Evolutionary conservation across 2,113 vertebrate species (phyloP), one percentile per base, ranked within the genome.

Genomic region (Catharus minimus): DNA sequence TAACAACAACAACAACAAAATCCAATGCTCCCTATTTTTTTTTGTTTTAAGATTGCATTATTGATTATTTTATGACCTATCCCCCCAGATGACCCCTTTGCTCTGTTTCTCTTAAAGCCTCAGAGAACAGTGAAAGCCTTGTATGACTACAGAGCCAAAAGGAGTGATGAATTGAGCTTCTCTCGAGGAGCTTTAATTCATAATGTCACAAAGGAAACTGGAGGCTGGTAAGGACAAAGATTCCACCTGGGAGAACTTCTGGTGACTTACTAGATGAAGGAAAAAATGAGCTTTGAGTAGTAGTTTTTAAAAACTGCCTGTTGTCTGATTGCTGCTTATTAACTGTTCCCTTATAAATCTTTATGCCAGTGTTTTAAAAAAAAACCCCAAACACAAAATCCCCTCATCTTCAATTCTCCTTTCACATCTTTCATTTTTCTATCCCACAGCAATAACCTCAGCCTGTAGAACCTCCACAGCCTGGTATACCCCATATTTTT

Each of bases 121-220:
- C 97, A 98, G 86, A 98, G 97, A 90, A 99, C 98, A 3, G 99
- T 99, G 68, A 98, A 96, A 91, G 98, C 99, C 27, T 69, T 99
- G 52, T 99, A 99, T 57, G 97, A 98, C 95, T 99, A 99, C 97
- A 97, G 96, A 94, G 98, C 99, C 55, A 97, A 93, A 94, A 97
- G 95, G 67, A 55, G 95, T 2, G 99, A 99, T 65, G 99, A 99
- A 95, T 94, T 99, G 92, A 98, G 92, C 95, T 99, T 99, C 95
- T 97, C 79, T 90, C 98, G 98, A 20, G 99, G 99, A 8, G 98
- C 98, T 88, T 91, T 99, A 94, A 99, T 99, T 96, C 98, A 99
- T 97, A 99, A 99, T 22, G 98, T 99, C 50, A 97, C 95, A 73
- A 99, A 98, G 95, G 98, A 98, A 80, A 97, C 93, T 2, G 97